These are phyloP conservation scores for Vanessa cardui DNA, from an alignment of 2,888 invertebrate genomes.

Conservation along the genomic window DNA sequence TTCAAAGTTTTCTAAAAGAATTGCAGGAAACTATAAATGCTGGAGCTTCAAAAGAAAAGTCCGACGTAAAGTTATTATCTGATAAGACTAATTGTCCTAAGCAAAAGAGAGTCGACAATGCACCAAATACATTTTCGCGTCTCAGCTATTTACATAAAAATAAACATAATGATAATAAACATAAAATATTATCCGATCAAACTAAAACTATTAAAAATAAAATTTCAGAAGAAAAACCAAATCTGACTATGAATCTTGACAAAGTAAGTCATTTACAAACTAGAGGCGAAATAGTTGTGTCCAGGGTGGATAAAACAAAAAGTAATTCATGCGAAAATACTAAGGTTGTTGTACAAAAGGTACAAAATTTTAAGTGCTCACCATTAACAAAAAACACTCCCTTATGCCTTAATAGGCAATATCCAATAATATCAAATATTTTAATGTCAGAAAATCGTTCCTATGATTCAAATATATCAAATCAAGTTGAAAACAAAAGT, in stretches of 20 bases:
- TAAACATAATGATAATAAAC: conserved; percentile 59
- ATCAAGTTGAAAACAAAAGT: conserved; percentile 20
- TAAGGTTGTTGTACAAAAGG: conserved; percentile 21
- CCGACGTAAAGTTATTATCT: conserved; percentile 19
- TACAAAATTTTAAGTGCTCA: conserved; percentile 18
- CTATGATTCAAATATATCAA: neutral
- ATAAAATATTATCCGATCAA: conserved; percentile 45
- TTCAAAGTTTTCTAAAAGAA: conserved; percentile 58
- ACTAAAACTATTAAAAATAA: conserved; percentile 16
- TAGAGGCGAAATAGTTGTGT: conserved; percentile 41
- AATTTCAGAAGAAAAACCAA: conserved; percentile 15
- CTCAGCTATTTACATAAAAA: conserved; percentile 73
- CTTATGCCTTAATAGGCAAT: conserved; percentile 18
- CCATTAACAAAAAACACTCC: neutral
- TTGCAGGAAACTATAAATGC: conserved; percentile 59
- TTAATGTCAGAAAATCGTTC: conserved; percentile 29
- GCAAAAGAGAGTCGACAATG: conserved; percentile 60
- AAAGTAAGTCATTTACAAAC: conserved; percentile 41
- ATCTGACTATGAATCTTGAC: conserved; percentile 31
- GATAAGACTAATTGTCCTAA: conserved; percentile 46
- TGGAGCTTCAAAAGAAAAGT: conserved; percentile 46
- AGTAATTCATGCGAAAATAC: conserved; percentile 24
- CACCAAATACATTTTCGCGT: conserved; percentile 71
- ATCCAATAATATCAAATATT: conserved; percentile 38
- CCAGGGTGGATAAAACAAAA: conserved; percentile 34